A percentile compares a stretch with the other conserved stretches of the same genome.
Conservation (phyloP, 2,113 vertebrate species). For the Zapus hudsonius region DNA sequence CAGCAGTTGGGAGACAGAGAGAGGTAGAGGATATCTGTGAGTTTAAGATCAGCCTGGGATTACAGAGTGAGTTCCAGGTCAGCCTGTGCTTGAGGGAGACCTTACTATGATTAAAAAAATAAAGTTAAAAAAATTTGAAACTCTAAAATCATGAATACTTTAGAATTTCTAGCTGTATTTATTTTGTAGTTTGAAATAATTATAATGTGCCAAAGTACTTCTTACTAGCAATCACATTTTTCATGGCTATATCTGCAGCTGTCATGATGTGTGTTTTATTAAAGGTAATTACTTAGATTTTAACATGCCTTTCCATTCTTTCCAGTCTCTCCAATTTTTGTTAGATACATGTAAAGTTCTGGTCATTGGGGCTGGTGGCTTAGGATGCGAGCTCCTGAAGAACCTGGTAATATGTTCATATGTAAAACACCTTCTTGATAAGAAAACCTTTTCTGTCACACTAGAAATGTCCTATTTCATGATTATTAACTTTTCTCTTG, state of each 20-base stretch:
- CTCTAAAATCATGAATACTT: not conserved
- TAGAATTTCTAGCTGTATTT: constrained; percentile 35
- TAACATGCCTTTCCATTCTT: constrained; percentile 80
- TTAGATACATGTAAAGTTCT: constrained; percentile 96
- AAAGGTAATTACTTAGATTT: constrained; percentile 41
- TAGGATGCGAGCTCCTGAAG: constrained; percentile 98
- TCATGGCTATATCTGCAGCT: constrained; percentile 32
- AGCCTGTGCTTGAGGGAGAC: too few species aligned
- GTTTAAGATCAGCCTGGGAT: too few species aligned
- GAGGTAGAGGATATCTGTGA: too few species aligned
- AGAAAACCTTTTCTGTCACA: not conserved
- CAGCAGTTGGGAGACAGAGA: too few species aligned
- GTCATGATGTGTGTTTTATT: constrained; percentile 47
- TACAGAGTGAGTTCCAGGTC: too few species aligned
- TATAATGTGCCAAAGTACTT: not conserved
- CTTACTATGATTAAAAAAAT: too few species aligned
- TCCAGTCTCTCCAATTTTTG: constrained; percentile 94
- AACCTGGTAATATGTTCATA: constrained; percentile 91
- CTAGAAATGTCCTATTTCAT: constrained; percentile 20
- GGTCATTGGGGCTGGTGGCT: constrained; percentile 96
- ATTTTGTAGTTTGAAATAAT: constrained; percentile 51
- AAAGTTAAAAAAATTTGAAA: too few species aligned
- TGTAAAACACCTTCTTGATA: constrained; percentile 45
- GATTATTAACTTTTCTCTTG: constrained; percentile 25
- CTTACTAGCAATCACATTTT: constrained; percentile 38